phyloP scores from a whole-genome alignment of 2,797 vertebrate genomes.

The Hydrolagus colliei region DNA sequence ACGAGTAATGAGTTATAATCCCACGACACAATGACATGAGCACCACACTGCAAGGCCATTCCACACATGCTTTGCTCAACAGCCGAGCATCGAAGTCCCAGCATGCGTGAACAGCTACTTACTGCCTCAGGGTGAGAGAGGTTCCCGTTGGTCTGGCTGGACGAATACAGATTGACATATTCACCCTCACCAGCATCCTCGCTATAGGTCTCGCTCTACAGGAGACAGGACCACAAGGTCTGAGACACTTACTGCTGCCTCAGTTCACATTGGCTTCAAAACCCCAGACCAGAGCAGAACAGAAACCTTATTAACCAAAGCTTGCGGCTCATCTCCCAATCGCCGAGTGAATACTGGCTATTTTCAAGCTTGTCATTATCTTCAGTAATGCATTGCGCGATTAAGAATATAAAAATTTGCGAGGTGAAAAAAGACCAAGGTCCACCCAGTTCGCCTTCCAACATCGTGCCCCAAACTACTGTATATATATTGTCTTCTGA shows the following conservation, averaged over 20 bases:
- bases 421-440: too few species aligned
- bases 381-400: too few species aligned
- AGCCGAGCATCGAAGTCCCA: slow-evolving; percentile 34
- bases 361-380: too few species aligned
- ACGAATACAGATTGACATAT: slow-evolving; percentile 89
- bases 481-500: too few species aligned
- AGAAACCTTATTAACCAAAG: neutral
- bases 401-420: too few species aligned
- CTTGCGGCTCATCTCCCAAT: neutral
- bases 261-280: neutral
- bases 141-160: slow-evolving; percentile 83
- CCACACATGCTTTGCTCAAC: slow-evolving; percentile 30
- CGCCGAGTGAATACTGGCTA: too few species aligned
- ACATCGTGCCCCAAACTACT: too few species aligned
- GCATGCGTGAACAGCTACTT: slow-evolving; percentile 62
- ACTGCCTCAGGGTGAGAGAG: slow-evolving; percentile 76
- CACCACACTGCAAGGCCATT: slow-evolving; percentile 14
- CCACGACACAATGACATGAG: slow-evolving; percentile 20
- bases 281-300: neutral
- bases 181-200: slow-evolving; percentile 87
- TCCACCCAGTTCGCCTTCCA: too few species aligned
- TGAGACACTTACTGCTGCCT: slow-evolving; percentile 10
- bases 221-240: slow-evolving; percentile 55
- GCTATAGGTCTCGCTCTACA: slow-evolving; percentile 80
- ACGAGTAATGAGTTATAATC: slow-evolving; percentile 9